A percentile compares a stretch with the other conserved stretches of the same genome.
Evolutionary conservation across 2,113 vertebrate species (phyloP).

Genomic region (Nycticryphes semicollaris): DNA sequence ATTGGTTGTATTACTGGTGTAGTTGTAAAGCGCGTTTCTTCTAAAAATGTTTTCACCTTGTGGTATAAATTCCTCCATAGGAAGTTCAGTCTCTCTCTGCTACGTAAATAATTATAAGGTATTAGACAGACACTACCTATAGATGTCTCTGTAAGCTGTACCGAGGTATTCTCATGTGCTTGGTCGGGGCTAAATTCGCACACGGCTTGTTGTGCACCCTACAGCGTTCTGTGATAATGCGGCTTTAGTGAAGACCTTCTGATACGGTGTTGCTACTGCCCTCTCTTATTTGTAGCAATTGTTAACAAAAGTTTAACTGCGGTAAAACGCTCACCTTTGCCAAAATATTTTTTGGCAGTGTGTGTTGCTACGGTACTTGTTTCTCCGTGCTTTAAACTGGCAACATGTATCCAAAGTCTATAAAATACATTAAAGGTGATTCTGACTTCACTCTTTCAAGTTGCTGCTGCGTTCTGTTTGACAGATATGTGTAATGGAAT

Average conservation of each 20-base stretch:
- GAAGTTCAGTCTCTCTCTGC: slow-evolving; percentile 45
- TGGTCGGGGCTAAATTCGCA: not conserved
- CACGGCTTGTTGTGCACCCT: not conserved
- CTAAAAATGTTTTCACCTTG: slow-evolving; percentile 19
- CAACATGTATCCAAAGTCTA: not conserved
- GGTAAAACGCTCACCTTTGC: not conserved
- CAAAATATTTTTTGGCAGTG: not conserved
- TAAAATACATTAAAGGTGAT: not conserved
- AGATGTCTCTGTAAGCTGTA: slow-evolving; percentile 47
- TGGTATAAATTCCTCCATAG: slow-evolving; percentile 34
- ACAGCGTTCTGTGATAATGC: not conserved
- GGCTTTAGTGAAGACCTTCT: not conserved
- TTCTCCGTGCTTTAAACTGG: not conserved
- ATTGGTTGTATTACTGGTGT: not conserved
- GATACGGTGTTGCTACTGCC: not conserved
- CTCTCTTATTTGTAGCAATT: not conserved
- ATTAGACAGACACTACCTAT: slow-evolving; percentile 1
- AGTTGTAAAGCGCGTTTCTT: slow-evolving; percentile 29
- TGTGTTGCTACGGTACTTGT: not conserved
- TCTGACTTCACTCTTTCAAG: not conserved
- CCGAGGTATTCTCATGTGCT: not conserved
- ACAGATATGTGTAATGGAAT: not conserved
- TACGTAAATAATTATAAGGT: slow-evolving; percentile 45
- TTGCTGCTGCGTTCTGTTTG: not conserved
- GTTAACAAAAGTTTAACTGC: not conserved